Percentiles rank a stretch among this genome's conserved stretches.
phyloP scores from a whole-genome alignment of 2,888 invertebrate species.

The Oscheius sp. region DNA sequence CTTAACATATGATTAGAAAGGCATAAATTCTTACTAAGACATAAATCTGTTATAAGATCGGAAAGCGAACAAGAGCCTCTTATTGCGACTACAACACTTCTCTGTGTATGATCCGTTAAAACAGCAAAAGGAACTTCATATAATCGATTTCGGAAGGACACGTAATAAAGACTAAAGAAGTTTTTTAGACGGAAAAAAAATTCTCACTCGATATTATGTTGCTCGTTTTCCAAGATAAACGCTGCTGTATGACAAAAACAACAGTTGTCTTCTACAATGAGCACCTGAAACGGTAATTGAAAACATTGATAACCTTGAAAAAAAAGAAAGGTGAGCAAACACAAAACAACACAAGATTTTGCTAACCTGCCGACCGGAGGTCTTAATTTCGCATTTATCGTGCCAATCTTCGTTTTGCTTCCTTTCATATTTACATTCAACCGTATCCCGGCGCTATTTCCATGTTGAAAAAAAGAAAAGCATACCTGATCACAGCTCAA shows the following conservation, averaged over 20 bases:
- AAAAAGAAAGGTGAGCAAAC: not conserved
- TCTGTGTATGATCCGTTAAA: conserved; percentile 84
- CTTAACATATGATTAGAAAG: not conserved
- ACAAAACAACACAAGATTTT: conserved; percentile 4
- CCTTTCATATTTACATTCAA: conserved; percentile 7
- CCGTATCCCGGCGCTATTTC: no score
- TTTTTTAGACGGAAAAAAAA: conserved; percentile 89
- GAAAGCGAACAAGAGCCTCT: conserved; percentile 87
- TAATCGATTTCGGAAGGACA: conserved; percentile 86
- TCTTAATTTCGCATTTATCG: not conserved
- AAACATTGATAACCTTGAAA: not conserved
- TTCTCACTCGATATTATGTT: conserved; percentile 84
- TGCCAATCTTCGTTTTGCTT: conserved; percentile 8
- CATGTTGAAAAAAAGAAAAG: not conserved
- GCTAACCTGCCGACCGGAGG: conserved; percentile 4
- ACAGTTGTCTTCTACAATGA: conserved; percentile 87
- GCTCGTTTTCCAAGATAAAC: conserved; percentile 83
- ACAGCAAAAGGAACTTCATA: conserved; percentile 91
- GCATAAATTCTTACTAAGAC: conserved; percentile 42
- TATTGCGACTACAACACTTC: conserved; percentile 85
- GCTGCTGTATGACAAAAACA: conserved; percentile 89
- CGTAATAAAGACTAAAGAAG: conserved; percentile 86
- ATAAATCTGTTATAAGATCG: conserved; percentile 79
- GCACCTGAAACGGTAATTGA: conserved; percentile 44
- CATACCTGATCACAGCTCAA: conserved; percentile 51